phyloP scores from a whole-genome alignment of 2,113 vertebrate species.

The Epinephelus cyanopodus region DNA sequence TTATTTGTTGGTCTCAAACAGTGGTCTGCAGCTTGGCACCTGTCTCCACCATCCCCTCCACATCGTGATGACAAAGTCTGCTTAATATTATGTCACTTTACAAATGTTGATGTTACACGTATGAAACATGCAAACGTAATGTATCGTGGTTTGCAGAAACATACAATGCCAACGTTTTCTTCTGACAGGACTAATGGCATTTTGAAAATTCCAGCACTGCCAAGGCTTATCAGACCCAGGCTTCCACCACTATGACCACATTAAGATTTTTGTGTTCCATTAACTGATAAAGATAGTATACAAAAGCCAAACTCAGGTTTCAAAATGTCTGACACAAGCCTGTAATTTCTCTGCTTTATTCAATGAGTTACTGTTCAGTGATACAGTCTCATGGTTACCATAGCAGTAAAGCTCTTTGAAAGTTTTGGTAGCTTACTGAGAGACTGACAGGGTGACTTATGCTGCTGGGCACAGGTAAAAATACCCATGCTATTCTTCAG shows the following conservation, averaged over 20 bases:
- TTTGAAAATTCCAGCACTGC: no score
- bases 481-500: conserved; percentile 12
- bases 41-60: no score
- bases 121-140: no score
- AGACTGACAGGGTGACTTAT: conserved; percentile 41
- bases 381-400: not conserved
- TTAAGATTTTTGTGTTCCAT: not conserved
- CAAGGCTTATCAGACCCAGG: not conserved
- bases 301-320: not conserved
- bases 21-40: no score
- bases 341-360: conserved; percentile 3
- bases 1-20: no score
- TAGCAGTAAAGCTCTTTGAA: not conserved
- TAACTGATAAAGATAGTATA: not conserved
- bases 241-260: not conserved
- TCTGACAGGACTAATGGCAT: no score
- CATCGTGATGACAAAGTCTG: no score
- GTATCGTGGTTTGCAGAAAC: no score
- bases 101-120: no score
- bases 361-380: not conserved
- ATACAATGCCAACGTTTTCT: no score
- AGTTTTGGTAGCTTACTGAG: conserved; percentile 17
- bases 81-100: no score
- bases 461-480: conserved; percentile 20
- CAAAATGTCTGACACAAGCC: not conserved